Base-by-base conservation (phyloP, 2,888 invertebrate genomes). In the Lithophane leautieri region DNA sequence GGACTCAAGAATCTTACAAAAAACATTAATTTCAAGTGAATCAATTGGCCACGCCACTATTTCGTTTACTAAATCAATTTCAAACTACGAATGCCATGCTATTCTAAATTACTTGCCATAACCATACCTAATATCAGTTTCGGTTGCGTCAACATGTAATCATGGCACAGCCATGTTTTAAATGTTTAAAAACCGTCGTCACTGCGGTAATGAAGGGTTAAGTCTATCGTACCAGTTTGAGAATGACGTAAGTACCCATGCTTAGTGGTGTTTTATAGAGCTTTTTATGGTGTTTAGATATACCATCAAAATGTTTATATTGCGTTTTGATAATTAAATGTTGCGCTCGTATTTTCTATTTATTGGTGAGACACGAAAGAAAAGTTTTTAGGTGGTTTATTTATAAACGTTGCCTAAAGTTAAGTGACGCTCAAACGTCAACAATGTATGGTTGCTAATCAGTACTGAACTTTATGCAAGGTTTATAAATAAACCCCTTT, bases 81-180 rank as follows among this genome's bases (percentile, higher is more conserved):
- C 1, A 58, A 63, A 67, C 19, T 44, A n/a, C 28, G 9, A 54
- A 68, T 52, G 25, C 58, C 44, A 62, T 52, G 34, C 8, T 68
- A 78, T n/a, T n/a, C n/a, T n/a, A n/a, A n/a, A n/a, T 79, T 69
- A 60, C 73, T 73, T 22, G 68, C 56, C 42, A 61, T 70, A 60
- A 22, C 28, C 25, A 52, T 63, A n/a, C n/a, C n/a, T n/a, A 25
- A 65, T 50, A 63, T 65, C 67, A 69, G 67, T 56, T 34, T 58
- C 67, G 52, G 67, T 79, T 79, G 60, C 80, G 74, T 74, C 70
- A 80, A 54, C 63, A 42, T 78, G 19, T 34, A n/a, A 79, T 63
- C 22, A 22, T 61, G 28, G n/a, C 25, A 22, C 16, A 25, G 67
- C 11, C 40, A 42, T 70, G 60, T 62, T 78, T 65, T 63, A 22